Evolutionary conservation across 2,888 invertebrate genomes (phyloP).

Genomic region (Teleogryllus oceanicus): DNA sequence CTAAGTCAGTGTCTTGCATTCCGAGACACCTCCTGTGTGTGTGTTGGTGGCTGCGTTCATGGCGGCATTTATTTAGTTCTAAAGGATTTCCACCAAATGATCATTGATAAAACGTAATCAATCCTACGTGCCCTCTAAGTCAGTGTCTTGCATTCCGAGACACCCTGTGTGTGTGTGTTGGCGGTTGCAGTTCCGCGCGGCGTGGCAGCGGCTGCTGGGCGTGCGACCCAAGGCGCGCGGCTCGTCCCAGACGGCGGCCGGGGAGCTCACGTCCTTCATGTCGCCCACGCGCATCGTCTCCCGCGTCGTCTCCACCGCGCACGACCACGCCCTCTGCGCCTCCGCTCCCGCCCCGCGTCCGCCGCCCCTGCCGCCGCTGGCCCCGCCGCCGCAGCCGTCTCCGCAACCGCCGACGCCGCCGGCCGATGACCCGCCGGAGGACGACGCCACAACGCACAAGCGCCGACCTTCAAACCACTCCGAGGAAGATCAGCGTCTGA

Average conservation of each 20-base stretch:
- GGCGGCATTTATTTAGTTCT: too few relatives aligned
- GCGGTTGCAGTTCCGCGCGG: constrained; percentile 40
- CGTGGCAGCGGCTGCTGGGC: constrained; percentile 40
- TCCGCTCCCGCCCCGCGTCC: neutral
- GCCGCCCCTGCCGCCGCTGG: neutral
- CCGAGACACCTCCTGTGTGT: too few relatives aligned
- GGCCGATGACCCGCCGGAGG: neutral
- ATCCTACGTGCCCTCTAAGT: too few relatives aligned
- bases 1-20: too few relatives aligned
- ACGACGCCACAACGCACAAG: neutral
- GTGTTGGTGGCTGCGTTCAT: too few relatives aligned
- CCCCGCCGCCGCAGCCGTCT: neutral
- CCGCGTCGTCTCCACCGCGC: constrained; percentile 19
- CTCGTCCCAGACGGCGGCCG: constrained; percentile 30
- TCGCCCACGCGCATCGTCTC: constrained; percentile 32
- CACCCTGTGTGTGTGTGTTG: neutral
- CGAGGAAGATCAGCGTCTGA: too few relatives aligned
- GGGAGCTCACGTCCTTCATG: constrained; percentile 33
- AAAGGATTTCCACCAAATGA: too few relatives aligned
- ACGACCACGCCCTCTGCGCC: neutral
- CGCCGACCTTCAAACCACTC: neutral
- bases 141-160: too few relatives aligned
- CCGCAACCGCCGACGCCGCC: neutral
- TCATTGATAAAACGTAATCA: too few relatives aligned
- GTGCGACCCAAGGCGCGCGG: constrained; percentile 28